Base-by-base conservation (phyloP, 2,888 invertebrate genomes). In the Nipponacmea schrenckii region DNA sequence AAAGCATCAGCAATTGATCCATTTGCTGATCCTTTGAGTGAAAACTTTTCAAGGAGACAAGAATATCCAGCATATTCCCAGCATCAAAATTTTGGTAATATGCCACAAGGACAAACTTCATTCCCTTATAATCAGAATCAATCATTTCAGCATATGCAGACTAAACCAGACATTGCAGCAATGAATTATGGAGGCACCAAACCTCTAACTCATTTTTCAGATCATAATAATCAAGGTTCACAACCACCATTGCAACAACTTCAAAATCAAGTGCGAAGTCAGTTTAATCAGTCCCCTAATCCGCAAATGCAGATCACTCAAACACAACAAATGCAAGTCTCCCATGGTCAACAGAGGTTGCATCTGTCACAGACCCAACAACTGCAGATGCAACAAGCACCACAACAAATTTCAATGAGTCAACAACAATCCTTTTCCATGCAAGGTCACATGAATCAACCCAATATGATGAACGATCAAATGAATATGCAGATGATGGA, bases 221-320 rank as follows among this genome's bases (percentile, higher is more conserved):
- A 84, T 62, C 82, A 81, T n/a, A 71, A 74, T 12, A 74, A 75
- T 3, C 76, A 77, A 14, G 70, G 79, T 62, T 76, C 70, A 62
- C 67, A 73, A n/a, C 76, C 77, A 26, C 80, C 80, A 46, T 76
- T 85, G 44, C 86, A 86, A 78, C 86, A 85, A 77, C 78, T 85
- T 69, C 87, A 87, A 80, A 82, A 86, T 79, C 85, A 87, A 77
- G 84, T 87, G 69, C 79, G 82, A 75, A 80, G 82, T 68, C 95
- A 95, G 89, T 94, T 96, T 91, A 94, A 94, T 86, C 95, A 95
- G 89, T 94, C 94, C 71, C 95, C 95, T 88, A 95, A 77, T 45
- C 82, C 80, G 63, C 83, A 95, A 88, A 90, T 96, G 88, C 95
- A 96, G 89, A 94, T 96, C 82, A 92, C 92, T 80, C 95, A 95